Base-by-base conservation (phyloP, 1,140 invertebrate species). In the Drosophila serrata region DNA sequence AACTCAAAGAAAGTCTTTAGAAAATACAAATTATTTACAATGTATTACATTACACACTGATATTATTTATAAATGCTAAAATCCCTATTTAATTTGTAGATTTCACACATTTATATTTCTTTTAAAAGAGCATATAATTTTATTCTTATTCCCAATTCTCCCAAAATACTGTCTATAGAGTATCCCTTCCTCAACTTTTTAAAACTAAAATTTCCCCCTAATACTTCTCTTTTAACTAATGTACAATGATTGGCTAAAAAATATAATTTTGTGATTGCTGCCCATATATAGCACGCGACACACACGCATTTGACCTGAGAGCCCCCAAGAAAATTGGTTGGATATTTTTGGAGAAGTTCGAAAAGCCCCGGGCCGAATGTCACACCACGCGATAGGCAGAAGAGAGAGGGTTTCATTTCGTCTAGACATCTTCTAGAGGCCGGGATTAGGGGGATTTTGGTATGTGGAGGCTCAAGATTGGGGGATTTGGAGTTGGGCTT, bases 231-330 rank as follows among this genome's bases (percentile, higher is more conserved):
- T 69, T 72, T 69, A 72, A 69, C 80, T 85, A 90, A 90, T 84
- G 60, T 53, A 67, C 46, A 78, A 80, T 84, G 72, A 48, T 79
- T 88, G 63, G 72, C 62, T 61, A 78, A 81, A 78, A 81, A 77
- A 58, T 62, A 79, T 80, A 65, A 65, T 79, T 81, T 62, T 75
- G 46, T 69, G 55, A 67, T 81, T 90, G 80, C 74, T 61, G 69
- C 7, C 33, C 19, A 51, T 55, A 51, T 55, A 70, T 73, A 86
- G 86, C 86, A 90, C 86, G 86, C 86, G 86, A 90, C 86, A 90
- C 61, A 79, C 42, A 63, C 58, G 43, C 48, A 69, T 63, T 15
- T 31, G 12, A 45, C 15, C 17, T 1, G 40, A 55, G 46, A 24
- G 15, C 15, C 22, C 43, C 19, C 49, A 29, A 55, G 40, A 49